Percentiles rank a stretch among this genome's conserved stretches.
Conservation (phyloP, 1,140 invertebrate species). For the Drosophila auraria region DNA sequence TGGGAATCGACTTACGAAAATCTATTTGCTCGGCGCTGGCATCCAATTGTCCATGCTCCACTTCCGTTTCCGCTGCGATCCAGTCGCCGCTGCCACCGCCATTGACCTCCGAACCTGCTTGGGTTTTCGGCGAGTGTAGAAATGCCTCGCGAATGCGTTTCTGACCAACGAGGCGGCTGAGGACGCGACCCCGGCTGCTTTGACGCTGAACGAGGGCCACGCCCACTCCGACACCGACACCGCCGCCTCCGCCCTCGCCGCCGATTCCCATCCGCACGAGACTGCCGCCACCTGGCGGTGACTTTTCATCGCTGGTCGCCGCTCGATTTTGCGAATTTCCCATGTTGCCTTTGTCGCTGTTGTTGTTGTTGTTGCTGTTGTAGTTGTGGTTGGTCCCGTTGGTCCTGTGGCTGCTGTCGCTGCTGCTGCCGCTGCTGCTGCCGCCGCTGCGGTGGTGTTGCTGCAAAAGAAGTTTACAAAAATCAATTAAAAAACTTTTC, state of each 20-base stretch:
- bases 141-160: constrained; percentile 65
- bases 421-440: background rate
- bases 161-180: constrained; percentile 69
- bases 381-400: constrained; percentile 5
- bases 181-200: constrained; percentile 57
- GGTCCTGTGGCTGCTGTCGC: background rate
- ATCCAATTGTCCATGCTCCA: constrained; percentile 75
- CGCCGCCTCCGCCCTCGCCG: background rate
- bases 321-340: constrained; percentile 66
- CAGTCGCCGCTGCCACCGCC: constrained; percentile 35
- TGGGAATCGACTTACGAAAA: constrained; percentile 81
- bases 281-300: constrained; percentile 55
- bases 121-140: constrained; percentile 47
- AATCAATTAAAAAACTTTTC: constrained; percentile 84
- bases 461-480: constrained; percentile 73
- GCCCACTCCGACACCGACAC: constrained; percentile 18
- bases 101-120: constrained; percentile 5
- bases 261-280: constrained; percentile 37
- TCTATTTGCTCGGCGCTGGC: constrained; percentile 75
- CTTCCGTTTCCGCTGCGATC: constrained; percentile 43
- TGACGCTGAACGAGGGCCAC: constrained; percentile 42
- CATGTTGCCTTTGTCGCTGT: constrained; percentile 36
- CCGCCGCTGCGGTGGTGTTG: constrained; percentile 18
- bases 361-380: constrained; percentile 16
- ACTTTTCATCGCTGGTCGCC: constrained; percentile 55